Evolutionary conservation across 2,888 invertebrate species (phyloP), one percentile per base, ranked within the genome.

Genomic region (Scaptomyza flava): DNA sequence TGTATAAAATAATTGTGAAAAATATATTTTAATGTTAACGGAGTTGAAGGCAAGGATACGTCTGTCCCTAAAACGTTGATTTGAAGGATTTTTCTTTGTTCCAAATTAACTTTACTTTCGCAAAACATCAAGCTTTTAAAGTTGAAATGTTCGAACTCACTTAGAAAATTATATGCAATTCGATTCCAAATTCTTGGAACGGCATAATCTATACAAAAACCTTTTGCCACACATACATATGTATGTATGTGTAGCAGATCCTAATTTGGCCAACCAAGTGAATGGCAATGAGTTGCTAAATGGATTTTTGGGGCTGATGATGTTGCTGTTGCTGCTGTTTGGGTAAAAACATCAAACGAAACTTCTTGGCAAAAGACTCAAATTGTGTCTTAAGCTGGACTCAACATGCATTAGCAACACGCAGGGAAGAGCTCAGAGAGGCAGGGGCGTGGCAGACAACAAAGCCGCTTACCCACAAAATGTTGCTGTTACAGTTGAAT

Each of bases 311-410:
- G 47, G 41, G 48, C 47, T 41, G 48, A 53, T 46, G 62, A 53
- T 58, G 46, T 48, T 46, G 62, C 57, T 58, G 43, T 48, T 41
- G 50, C 57, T 53, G 62, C 51, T 54, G 14, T 14, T 38, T 38
- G 43, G 64, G 54, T 9, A 17, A 47, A 72, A 75, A 80, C 80
- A 72, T 77, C 83, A 83, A 86, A 83, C 72, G 58, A 63, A 80
- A 79, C 75, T 75, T 65, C 68, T 68, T 70, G 63, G 62, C 58
- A 75, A 75, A 63, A 60, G 67, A 68, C 76, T 76, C 51, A 79
- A 81, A 83, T 86, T 83, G 84, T 83, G 81, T 79, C 87, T 86
- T 87, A 83, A 83, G 79, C 84, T 71, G 70, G 77, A 86, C 87
- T 83, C 82, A 83, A 79, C 81, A 67, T 84, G 87, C 87, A 84